These are phyloP conservation scores for Pollenia amentaria DNA, from an alignment of 2,888 invertebrate species.

Conservation along the genomic window DNA sequence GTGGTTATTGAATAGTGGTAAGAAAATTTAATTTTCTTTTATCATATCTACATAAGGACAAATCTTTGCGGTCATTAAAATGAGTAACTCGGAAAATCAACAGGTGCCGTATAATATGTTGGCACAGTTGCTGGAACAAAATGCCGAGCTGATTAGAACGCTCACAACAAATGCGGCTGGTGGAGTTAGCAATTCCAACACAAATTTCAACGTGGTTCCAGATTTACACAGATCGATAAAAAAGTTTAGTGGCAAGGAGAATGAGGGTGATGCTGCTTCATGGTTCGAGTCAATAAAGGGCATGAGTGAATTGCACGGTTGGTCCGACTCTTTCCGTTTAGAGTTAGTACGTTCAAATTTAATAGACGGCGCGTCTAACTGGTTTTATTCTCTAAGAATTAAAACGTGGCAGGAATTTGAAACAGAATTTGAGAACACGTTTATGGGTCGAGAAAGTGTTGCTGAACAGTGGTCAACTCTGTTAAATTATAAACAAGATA, in stretches of 20 bases:
- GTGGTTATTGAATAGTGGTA: not conserved
- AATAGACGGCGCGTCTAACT: not conserved
- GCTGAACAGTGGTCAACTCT: slow-evolving; percentile 7
- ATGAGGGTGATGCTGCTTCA: too few species aligned
- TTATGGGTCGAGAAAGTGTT: too few species aligned
- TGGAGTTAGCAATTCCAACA: not conserved
- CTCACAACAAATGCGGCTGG: not conserved
- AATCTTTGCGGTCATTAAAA: not conserved
- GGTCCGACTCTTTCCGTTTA: too few species aligned
- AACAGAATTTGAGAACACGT: too few species aligned
- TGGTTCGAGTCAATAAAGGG: too few species aligned
- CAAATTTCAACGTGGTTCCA: slow-evolving; percentile 4
- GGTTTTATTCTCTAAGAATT: not conserved
- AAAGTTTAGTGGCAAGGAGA: too few species aligned
- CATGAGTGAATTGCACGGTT: too few species aligned
- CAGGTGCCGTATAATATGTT: slow-evolving; percentile 12
- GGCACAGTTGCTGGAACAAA: not conserved
- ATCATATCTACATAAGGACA: not conserved
- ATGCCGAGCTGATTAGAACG: not conserved
- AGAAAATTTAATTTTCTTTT: not conserved
- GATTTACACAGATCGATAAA: slow-evolving; percentile 11
- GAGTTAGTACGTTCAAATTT: slow-evolving; percentile 18
- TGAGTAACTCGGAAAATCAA: slow-evolving; percentile 2
- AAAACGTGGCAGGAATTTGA: not conserved
- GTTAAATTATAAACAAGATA: slow-evolving; percentile 21